Percentiles rank a stretch among this genome's conserved stretches.
Conservation (phyloP, 1,140 invertebrate species). For the Lordiphosa collinella region DNA sequence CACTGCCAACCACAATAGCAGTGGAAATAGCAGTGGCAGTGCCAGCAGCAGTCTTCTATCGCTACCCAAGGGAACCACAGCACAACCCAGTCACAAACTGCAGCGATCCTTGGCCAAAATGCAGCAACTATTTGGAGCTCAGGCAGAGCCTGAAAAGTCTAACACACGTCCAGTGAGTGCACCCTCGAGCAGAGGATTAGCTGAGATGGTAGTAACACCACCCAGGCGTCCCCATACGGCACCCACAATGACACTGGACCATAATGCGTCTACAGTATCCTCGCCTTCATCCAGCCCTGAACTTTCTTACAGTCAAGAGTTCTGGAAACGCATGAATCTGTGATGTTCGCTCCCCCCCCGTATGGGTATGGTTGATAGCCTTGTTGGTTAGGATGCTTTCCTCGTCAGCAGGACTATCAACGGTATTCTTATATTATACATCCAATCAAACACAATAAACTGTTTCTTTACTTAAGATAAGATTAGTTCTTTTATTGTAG, state of each 20-base stretch:
- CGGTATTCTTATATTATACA: too few relatives aligned
- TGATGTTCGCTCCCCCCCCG: conserved; percentile 14
- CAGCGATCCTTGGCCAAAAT: conserved; percentile 60
- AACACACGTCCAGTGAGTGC: conserved; percentile 40
- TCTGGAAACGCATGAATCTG: conserved; percentile 53
- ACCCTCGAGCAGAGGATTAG: conserved; percentile 7
- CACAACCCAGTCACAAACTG: conserved; percentile 17
- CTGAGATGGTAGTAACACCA: neutral
- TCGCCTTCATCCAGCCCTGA: conserved; percentile 13
- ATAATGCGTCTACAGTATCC: neutral
- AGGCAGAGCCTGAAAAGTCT: neutral
- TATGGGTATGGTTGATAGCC: too few relatives aligned
- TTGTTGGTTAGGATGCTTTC: too few relatives aligned
- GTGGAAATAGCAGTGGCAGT: conserved; percentile 2
- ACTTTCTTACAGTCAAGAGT: conserved; percentile 33
- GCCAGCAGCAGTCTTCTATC: neutral
- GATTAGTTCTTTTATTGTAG: too few relatives aligned
- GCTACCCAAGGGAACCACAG: neutral
- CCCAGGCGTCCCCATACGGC: conserved; percentile 43
- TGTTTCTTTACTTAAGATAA: too few relatives aligned
- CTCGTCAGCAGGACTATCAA: too few relatives aligned
- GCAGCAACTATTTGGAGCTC: conserved; percentile 49
- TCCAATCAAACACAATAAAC: too few relatives aligned
- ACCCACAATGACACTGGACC: conserved; percentile 15
- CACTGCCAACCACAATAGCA: conserved; percentile 9